phyloP scores from a whole-genome alignment of 2,888 invertebrate species.

The Branchellion lobata region DNA sequence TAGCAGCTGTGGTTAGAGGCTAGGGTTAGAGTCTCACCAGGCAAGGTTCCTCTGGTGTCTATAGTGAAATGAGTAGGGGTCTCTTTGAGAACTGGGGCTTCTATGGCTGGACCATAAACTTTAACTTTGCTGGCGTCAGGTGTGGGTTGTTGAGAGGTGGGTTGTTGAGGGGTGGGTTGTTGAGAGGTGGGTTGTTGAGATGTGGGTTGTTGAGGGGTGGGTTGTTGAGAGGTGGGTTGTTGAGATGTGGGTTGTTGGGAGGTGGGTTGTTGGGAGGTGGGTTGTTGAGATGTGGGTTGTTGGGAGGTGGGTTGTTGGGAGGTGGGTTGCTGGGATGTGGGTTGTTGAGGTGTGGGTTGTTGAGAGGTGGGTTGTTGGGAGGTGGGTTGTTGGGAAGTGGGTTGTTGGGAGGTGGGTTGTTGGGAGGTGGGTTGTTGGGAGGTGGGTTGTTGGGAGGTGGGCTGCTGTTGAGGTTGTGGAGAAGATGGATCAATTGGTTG shows the following conservation, averaged over 20 bases:
- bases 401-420: no score
- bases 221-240: no score
- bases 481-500: not conserved
- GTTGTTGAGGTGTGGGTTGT: no score
- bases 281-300: not conserved
- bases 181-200: no score
- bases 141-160: not conserved
- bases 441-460: not conserved
- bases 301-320: not conserved
- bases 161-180: not conserved
- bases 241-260: not conserved
- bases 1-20: not conserved
- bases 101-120: slow-evolving; percentile 65
- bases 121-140: slow-evolving; percentile 12
- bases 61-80: slow-evolving; percentile 79
- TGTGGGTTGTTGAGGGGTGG: slow-evolving; percentile 8
- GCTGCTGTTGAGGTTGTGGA: not conserved
- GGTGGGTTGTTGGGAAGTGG: no score
- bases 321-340: not conserved
- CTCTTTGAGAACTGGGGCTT: slow-evolving; percentile 75
- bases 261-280: not conserved
- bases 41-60: slow-evolving; percentile 80
- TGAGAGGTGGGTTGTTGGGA: no score
- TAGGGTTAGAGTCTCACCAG: slow-evolving; percentile 65
- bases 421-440: not conserved